Evolutionary conservation across 2,888 invertebrate species (phyloP).

Genomic region (Eucriotettix oculatus): DNA sequence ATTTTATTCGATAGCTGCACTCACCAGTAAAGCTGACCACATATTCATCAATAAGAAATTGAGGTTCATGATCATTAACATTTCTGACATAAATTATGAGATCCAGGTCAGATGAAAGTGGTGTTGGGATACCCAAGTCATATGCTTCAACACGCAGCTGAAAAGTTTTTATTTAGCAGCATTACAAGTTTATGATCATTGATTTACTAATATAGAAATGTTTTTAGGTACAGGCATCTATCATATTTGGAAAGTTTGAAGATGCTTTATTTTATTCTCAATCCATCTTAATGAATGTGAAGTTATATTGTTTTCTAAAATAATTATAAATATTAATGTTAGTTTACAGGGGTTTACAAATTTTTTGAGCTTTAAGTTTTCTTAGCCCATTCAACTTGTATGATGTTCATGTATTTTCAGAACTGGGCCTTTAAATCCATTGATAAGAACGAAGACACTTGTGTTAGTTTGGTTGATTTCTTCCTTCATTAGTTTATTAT

Average conservation of each 20-base stretch:
- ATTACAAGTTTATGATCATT: background rate
- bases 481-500: too few relatives aligned
- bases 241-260: background rate
- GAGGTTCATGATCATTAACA: conserved; percentile 77
- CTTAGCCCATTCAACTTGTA: too few relatives aligned
- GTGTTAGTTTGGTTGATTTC: too few relatives aligned
- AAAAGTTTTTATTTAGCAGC: conserved; percentile 13
- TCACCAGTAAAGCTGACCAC: conserved; percentile 54
- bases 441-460: too few relatives aligned
- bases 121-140: conserved; percentile 74
- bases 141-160: conserved; percentile 81
- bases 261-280: background rate
- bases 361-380: too few relatives aligned
- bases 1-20: background rate
- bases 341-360: too few relatives aligned
- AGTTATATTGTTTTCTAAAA: too few relatives aligned
- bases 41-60: conserved; percentile 58
- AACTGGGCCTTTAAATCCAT: too few relatives aligned
- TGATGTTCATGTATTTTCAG: too few relatives aligned
- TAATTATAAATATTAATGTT: too few relatives aligned
- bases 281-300: conserved; percentile 3
- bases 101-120: conserved; percentile 73
- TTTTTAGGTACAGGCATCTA: background rate
- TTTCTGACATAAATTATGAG: conserved; percentile 74
- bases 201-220: background rate